These are phyloP conservation scores for Puntigrus tetrazona DNA, from an alignment of 2,113 vertebrate genomes.

Conservation along the genomic window DNA sequence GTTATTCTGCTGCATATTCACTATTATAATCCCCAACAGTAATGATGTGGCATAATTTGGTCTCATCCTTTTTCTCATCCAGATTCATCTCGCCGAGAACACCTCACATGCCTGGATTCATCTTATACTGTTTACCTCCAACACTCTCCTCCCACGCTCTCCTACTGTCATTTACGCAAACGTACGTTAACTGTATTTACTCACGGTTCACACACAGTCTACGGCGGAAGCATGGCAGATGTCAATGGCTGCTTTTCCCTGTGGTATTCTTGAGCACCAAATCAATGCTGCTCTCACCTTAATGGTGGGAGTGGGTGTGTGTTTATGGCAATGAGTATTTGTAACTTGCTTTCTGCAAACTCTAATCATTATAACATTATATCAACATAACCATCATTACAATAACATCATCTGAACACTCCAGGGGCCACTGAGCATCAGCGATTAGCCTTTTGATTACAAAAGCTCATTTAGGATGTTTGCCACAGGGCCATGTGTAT, in stretches of 20 bases:
- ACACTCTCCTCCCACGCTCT: background rate
- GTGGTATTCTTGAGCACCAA: slow-evolving; percentile 5
- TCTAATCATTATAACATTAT: slow-evolving; percentile 25
- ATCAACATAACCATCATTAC: slow-evolving; percentile 36
- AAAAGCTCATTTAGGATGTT: slow-evolving; percentile 32
- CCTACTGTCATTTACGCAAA: background rate
- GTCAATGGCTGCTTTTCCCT: slow-evolving; percentile 4
- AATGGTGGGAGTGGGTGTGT: slow-evolving; percentile 21
- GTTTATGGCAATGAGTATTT: slow-evolving; percentile 22
- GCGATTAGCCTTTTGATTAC: slow-evolving; percentile 35
- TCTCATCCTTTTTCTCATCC: background rate
- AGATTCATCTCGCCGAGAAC: background rate
- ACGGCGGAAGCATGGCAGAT: slow-evolving; percentile 1
- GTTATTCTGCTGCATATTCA: background rate
- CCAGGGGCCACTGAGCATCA: slow-evolving; percentile 4
- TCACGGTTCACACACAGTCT: slow-evolving; percentile 5
- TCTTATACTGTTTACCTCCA: slow-evolving; percentile 22
- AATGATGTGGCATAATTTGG: background rate
- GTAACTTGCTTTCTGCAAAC: slow-evolving; percentile 9
- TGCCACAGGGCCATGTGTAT: slow-evolving; percentile 7
- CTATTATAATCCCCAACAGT: background rate
- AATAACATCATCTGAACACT: slow-evolving; percentile 24
- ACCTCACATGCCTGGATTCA: background rate
- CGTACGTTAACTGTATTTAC: slow-evolving; percentile 22
- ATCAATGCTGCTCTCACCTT: slow-evolving; percentile 22